A percentile compares a stretch with the other conserved stretches of the same genome.
phyloP scores from a whole-genome alignment of 2,888 invertebrate species.

The Drosophila paracracens region DNA sequence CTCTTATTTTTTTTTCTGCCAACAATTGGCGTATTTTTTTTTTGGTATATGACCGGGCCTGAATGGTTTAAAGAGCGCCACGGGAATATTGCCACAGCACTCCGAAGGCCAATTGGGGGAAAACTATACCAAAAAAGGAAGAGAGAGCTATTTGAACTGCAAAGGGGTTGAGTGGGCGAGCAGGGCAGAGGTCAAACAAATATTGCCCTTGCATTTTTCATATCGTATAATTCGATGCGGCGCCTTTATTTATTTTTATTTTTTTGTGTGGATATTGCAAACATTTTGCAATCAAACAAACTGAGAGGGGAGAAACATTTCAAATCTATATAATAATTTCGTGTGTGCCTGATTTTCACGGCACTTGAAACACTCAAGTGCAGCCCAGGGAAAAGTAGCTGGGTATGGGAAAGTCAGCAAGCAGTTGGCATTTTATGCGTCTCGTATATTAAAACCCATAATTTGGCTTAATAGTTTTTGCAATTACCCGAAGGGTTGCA shows the following conservation, averaged over 20 bases:
- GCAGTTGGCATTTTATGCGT: slow-evolving; percentile 66
- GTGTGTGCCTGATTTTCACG: slow-evolving; percentile 78
- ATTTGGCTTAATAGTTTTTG: slow-evolving; percentile 83
- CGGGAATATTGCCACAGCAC: slow-evolving; percentile 59
- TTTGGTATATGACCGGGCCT: slow-evolving; percentile 40
- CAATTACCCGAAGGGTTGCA: slow-evolving; percentile 75
- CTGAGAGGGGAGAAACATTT: slow-evolving; percentile 29
- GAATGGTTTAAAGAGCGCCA: slow-evolving; percentile 72
- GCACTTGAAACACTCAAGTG: slow-evolving; percentile 73
- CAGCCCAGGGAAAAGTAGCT: slow-evolving; percentile 5
- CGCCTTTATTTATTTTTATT: slow-evolving; percentile 40
- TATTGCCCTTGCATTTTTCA: slow-evolving; percentile 74
- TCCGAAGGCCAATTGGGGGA: slow-evolving; percentile 44
- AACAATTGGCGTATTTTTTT: slow-evolving; percentile 57
- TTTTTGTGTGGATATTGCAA: slow-evolving; percentile 40
- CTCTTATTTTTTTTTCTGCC: slow-evolving; percentile 13
- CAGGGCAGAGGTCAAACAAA: slow-evolving; percentile 56
- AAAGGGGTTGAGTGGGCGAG: slow-evolving; percentile 1
- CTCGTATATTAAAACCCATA: slow-evolving; percentile 82
- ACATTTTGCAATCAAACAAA: slow-evolving; percentile 73
- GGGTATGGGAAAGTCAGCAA: slow-evolving; percentile 41
- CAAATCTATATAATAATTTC: slow-evolving; percentile 77
- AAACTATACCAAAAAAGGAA: slow-evolving; percentile 2
- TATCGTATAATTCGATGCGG: slow-evolving; percentile 50
- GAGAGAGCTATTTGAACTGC: slow-evolving; percentile 33